phyloP scores from a whole-genome alignment of 2,113 vertebrate species.

The Syngnathoides biaculeatus region DNA sequence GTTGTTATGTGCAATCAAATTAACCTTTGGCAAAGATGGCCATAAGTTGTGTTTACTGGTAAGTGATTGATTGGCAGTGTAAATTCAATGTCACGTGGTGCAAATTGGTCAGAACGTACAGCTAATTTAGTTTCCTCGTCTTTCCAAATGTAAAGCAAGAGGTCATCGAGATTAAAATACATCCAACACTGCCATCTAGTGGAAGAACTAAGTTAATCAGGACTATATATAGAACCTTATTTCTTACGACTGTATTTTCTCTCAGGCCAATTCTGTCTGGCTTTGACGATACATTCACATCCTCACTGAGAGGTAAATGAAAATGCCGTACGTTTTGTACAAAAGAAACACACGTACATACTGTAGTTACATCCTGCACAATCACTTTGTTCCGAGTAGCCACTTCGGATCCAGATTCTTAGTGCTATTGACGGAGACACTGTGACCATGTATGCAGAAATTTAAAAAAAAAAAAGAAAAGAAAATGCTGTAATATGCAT shows the following conservation, averaged over 20 bases:
- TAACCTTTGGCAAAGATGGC: neutral
- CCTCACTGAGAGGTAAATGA: no score
- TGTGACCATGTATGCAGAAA: neutral
- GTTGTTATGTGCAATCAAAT: neutral
- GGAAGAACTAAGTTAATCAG: neutral
- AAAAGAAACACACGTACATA: no score
- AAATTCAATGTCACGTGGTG: constrained; percentile 3
- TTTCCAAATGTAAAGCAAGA: constrained; percentile 1
- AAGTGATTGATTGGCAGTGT: neutral
- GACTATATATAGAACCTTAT: no score
- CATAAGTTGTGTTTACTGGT: neutral
- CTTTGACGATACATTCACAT: no score
- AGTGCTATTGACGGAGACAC: neutral
- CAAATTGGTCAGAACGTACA: neutral
- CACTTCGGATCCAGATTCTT: neutral
- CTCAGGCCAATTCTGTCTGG: no score
- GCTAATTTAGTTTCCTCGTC: neutral
- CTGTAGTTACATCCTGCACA: no score
- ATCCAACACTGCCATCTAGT: constrained; percentile 41
- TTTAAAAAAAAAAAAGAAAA: neutral
- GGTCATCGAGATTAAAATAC: neutral
- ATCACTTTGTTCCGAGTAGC: neutral
- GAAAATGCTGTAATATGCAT: no score
- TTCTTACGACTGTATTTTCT: no score
- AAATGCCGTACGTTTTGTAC: no score